Evolutionary conservation across 2,888 invertebrate species (phyloP).

Genomic region (Agonum fuliginosum): DNA sequence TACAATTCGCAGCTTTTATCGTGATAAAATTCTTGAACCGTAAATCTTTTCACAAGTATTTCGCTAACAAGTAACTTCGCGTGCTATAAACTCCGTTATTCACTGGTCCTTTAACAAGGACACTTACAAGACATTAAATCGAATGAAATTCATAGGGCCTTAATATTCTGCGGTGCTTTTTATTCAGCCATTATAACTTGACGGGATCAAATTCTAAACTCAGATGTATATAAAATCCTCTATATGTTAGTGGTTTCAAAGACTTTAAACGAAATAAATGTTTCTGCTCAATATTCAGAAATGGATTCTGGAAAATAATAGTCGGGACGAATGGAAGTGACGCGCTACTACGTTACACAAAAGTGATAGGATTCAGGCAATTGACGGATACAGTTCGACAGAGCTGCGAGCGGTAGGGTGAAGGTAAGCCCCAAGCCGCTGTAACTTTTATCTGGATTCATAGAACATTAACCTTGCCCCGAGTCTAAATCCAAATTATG

Average conservation of each 20-base stretch:
- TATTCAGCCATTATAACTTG: background rate
- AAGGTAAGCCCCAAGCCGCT: no score
- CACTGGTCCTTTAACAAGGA: constrained; percentile 45
- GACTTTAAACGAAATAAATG: constrained; percentile 43
- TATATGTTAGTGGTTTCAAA: constrained; percentile 34
- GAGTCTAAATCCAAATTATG: constrained; percentile 60
- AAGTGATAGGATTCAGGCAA: constrained; percentile 55
- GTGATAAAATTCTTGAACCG: constrained; percentile 54
- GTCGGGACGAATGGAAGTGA: constrained; percentile 23
- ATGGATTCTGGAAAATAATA: constrained; percentile 38
- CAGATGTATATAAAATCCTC: constrained; percentile 27
- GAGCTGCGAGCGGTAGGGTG: no score
- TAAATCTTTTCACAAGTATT: constrained; percentile 56
- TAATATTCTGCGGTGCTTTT: constrained; percentile 4
- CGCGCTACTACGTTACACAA: constrained; percentile 7
- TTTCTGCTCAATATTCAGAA: constrained; percentile 46
- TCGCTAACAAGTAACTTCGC: constrained; percentile 49
- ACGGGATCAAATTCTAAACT: background rate
- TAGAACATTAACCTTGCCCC: constrained; percentile 58
- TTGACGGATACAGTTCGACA: constrained; percentile 55
- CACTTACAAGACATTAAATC: constrained; percentile 48
- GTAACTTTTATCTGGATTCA: constrained; percentile 57
- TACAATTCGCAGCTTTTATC: constrained; percentile 26
- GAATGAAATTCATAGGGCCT: constrained; percentile 34
- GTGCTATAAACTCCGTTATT: constrained; percentile 45